These are phyloP conservation scores for Chiroxiphia lanceolata DNA, from an alignment of 2,797 vertebrate species.

Conservation along the genomic window DNA sequence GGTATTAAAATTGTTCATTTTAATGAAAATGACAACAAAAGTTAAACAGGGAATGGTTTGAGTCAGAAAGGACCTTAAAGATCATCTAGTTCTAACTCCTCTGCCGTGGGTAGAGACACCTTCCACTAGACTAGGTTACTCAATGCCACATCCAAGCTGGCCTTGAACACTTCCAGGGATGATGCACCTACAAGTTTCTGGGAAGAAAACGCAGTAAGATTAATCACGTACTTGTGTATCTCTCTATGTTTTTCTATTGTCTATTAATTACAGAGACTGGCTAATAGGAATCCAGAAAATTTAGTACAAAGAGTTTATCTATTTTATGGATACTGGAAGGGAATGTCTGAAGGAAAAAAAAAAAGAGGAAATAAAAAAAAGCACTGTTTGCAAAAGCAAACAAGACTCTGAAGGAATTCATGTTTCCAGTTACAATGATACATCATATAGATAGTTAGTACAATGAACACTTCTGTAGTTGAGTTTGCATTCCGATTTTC, in stretches of 20 bases:
- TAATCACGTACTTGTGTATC: background rate
- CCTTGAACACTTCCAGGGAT: background rate
- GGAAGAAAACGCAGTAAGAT: background rate
- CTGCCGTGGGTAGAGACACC: background rate
- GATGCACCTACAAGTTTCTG: background rate
- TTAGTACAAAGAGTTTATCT: background rate
- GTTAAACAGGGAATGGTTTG: background rate
- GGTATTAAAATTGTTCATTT: background rate
- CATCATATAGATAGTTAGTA: background rate
- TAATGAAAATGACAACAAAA: background rate
- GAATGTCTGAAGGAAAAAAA: background rate
- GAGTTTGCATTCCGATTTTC: background rate
- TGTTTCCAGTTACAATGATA: background rate
- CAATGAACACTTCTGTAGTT: background rate
- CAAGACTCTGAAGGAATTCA: constrained; percentile 1
- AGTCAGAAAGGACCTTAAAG: background rate
- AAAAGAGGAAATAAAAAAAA: background rate
- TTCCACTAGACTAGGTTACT: background rate
- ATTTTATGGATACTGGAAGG: background rate
- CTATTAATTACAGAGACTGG: background rate
- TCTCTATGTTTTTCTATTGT: background rate
- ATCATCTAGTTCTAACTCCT: background rate
- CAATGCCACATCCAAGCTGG: background rate
- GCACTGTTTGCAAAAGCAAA: constrained; percentile 17
- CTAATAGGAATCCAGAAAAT: background rate